Base-by-base conservation (phyloP, 2,888 invertebrate species). In the Thelaira solivaga region DNA sequence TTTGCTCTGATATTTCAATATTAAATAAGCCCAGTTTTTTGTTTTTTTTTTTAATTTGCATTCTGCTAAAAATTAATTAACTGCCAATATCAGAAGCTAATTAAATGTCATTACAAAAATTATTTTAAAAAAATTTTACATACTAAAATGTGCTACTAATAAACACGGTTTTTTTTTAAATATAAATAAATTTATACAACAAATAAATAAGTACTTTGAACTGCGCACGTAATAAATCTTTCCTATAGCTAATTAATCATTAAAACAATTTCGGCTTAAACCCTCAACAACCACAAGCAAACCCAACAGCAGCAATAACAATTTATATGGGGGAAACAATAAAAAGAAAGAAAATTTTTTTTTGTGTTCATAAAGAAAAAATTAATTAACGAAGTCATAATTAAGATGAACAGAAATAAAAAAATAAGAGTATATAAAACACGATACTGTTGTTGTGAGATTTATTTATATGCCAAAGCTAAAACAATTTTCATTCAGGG, bases 321-420 rank as follows among this genome's bases (percentile, higher is more conserved):
- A 61, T 41, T 10, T 20, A 39, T 57, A 57, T 26, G n/a, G 24
- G 22, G 1, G 18, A 39, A n/a, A 11, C 10, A 39, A 16, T 8
- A 20, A 39, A 26, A 26, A 5, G 26, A 43, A 51, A 18, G 34
- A 55, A 59, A 13, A 26, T 39, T 29, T 29, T 64, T 55, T 18
- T 64, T 55, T 18, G 11, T 31, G 26, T 49, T 41, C 57, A 72
- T 64, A 55, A 64, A 34, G 49, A 59, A 59, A 64, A 65, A 65
- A 65, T 59, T 59, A 65, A 59, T 59, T 65, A 73, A 43, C 55
- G 22, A 59, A 49, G 41, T 65, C 57, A 43, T 51, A 65, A 73
- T 73, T 65, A 73, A 57, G 41, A 57, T 34, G 41, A 73, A 73
- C 13, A 31, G 41, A 57, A 65, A 73, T 73, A 57, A 57, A 65